phyloP scores from a whole-genome alignment of 1,140 invertebrate species.

The Ceratosolen fusciceps region DNA sequence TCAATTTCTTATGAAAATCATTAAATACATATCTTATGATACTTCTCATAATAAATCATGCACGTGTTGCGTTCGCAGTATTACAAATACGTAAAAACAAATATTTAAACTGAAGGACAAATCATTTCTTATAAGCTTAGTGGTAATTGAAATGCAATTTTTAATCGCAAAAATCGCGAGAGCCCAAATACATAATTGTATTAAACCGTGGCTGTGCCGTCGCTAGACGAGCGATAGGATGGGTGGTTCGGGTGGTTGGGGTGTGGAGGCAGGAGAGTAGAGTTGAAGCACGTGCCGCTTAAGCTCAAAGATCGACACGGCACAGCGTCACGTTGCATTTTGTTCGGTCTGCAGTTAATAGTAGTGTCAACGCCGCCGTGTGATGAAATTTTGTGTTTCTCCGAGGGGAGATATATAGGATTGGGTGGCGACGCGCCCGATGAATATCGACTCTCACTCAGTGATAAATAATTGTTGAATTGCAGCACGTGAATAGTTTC shows the following conservation, averaged over 20 bases:
- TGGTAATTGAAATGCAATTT: not conserved
- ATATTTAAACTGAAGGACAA: not conserved
- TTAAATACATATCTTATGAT: not conserved
- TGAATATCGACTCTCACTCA: constrained; percentile 24
- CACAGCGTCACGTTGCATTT: constrained; percentile 28
- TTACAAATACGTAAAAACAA: not conserved
- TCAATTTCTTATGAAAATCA: not conserved
- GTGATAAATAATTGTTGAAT: constrained; percentile 43
- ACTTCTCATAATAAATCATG: not conserved
- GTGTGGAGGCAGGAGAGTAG: not conserved
- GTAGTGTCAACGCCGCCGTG: not conserved
- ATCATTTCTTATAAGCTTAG: too few species aligned
- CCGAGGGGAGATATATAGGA: not conserved
- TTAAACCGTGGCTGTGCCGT: too few species aligned
- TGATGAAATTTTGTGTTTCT: constrained; percentile 45
- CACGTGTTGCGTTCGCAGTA: not conserved
- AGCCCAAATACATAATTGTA: constrained; percentile 3
- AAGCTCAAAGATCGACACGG: not conserved
- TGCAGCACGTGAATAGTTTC: not conserved
- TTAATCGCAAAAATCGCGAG: not conserved
- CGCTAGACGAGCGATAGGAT: too few species aligned
- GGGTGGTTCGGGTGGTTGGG: not conserved
- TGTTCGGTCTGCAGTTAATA: not conserved
- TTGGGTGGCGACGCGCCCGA: constrained; percentile 15
- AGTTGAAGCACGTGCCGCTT: constrained; percentile 24